Evolutionary conservation across 2,888 invertebrate species (phyloP), one percentile per base, ranked within the genome.

Genomic region (Daptonema setosum): DNA sequence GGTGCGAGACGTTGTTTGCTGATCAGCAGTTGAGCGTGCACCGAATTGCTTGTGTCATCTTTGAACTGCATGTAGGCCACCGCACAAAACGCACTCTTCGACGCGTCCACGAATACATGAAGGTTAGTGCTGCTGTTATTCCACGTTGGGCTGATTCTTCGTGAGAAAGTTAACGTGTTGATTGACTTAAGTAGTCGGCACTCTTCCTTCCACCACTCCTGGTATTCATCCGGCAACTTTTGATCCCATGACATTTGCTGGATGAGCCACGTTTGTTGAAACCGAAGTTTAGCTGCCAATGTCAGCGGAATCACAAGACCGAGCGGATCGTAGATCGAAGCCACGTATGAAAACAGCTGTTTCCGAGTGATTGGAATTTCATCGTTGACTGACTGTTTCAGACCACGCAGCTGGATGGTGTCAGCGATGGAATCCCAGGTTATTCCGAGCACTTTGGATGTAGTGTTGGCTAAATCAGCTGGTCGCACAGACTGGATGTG

Each of bases 401-500:
- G 35, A 35, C 11, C 35, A 35, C 35, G 17, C 11, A 35, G 11
- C 8, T 17, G 35, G 17, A 35, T 11, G 8, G 35, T 35, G 45
- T 57, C 55, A 26, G 56, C n/a, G 24, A 3, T 20, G 24, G 45
- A 35, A 11, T 56, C 29, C 47, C 47, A 47, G 24, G n/a, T 3
- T 3, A 57, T 25, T 29, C 59, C 56, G 24, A 56, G 47, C 1
- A 52, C 56, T 55, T 59, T 56, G n/a, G 54, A 20, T 5, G 45
- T 29, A 2, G 56, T 35, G 17, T 56, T 51, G 8, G 1, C 22
- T 43, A 43, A 17, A 26, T 25, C 45, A 29, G 29, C 41, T 50
- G 25, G 20, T 17, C 52, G 22, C 11, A 48, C 14, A 28, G 28
- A 1, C 41, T 51, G 14, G 28, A n/a, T 25, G n/a, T n/a, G n/a